Conservation (phyloP, 2,888 invertebrate genomes). For the Petrolisthes cinctipes region DNA sequence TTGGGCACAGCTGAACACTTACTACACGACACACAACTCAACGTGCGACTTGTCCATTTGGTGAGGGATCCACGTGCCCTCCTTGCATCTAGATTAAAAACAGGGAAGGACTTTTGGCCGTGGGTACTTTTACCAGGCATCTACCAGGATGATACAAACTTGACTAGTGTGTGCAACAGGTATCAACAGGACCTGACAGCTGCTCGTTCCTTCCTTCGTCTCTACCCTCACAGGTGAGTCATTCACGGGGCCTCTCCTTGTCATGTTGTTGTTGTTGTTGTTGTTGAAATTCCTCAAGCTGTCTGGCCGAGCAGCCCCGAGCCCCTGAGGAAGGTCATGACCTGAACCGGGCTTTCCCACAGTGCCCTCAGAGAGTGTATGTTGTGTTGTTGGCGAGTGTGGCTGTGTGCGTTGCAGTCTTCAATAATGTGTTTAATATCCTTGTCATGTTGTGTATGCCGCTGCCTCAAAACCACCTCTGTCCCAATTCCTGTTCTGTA, state of each 20-base stretch:
- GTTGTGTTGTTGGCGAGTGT: no score
- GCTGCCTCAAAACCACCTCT: no score
- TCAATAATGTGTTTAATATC: no score
- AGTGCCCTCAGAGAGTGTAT: no score
- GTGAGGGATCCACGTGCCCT: constrained; percentile 35
- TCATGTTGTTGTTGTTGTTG: no score
- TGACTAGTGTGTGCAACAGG: background rate
- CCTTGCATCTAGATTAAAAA: constrained; percentile 10
- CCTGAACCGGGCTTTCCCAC: no score
- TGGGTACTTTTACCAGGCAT: background rate
- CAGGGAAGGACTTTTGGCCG: background rate
- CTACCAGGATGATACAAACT: background rate
- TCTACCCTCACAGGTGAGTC: background rate
- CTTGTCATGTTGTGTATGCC: no score
- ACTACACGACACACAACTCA: background rate
- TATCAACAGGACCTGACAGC: constrained; percentile 17
- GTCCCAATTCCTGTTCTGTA: no score
- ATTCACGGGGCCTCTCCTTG: background rate
- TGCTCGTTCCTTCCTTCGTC: background rate
- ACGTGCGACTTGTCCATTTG: constrained; percentile 13
- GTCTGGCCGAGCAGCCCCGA: no score
- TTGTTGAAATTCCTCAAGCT: no score
- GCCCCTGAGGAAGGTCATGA: no score
- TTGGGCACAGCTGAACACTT: background rate
- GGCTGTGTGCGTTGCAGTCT: no score